A percentile compares a stretch with the other conserved stretches of the same genome.
phyloP scores from a whole-genome alignment of 1,140 invertebrate species.

The Musca vetustissima region DNA sequence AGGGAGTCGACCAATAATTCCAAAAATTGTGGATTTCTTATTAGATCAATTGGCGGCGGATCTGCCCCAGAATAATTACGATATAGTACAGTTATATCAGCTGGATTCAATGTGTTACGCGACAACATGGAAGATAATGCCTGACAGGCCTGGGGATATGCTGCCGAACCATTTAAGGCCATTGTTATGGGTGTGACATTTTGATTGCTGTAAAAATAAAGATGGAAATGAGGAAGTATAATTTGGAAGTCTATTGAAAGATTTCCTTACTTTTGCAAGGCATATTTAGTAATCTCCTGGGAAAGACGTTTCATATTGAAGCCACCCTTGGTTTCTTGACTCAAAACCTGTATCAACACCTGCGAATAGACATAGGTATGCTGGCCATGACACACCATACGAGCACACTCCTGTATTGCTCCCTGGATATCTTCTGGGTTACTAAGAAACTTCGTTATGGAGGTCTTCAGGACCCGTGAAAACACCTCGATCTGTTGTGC shows the following conservation, averaged over 20 bases:
- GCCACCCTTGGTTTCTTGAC: conserved; percentile 88
- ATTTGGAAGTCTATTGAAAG: too few relatives aligned
- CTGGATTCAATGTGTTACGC: conserved; percentile 92
- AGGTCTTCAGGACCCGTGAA: conserved; percentile 93
- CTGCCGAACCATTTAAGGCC: conserved; percentile 89
- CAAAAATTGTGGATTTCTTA: conserved; percentile 92
- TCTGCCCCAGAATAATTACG: conserved; percentile 86
- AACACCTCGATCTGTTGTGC: conserved; percentile 99
- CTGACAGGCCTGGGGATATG: conserved; percentile 86
- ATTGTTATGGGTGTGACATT: conserved; percentile 96
- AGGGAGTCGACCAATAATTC: conserved; percentile 91
- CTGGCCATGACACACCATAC: conserved; percentile 98
- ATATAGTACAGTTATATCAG: conserved; percentile 92
- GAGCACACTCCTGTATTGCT: conserved; percentile 91
- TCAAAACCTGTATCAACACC: conserved; percentile 88
- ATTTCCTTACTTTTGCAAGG: conserved; percentile 75
- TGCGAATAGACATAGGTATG: conserved; percentile 98
- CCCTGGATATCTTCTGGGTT: conserved; percentile 88
- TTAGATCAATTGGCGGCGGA: conserved; percentile 90
- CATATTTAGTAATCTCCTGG: conserved; percentile 93
- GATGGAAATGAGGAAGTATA: too few relatives aligned
- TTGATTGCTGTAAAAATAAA: conserved; percentile 71
- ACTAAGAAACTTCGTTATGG: conserved; percentile 82
- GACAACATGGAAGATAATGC: conserved; percentile 96
- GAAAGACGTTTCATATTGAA: conserved; percentile 91